Conservation (phyloP, 2,113 vertebrate species). For the Mastomys natalensis region DNA sequence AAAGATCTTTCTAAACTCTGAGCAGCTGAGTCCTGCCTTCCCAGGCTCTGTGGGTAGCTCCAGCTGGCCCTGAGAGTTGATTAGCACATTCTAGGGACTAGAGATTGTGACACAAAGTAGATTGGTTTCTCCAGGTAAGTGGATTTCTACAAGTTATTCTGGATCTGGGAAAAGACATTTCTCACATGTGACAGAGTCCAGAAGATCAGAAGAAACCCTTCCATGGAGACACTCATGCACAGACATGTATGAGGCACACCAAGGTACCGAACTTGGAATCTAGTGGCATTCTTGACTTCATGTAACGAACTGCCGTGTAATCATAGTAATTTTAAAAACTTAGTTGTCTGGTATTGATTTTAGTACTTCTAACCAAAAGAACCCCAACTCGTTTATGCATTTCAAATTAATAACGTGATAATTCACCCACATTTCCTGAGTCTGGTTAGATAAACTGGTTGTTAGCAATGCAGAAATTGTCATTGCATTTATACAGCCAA, state of each 20-base stretch:
- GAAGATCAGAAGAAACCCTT: not conserved
- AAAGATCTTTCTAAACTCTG: not conserved
- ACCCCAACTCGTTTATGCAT: not conserved
- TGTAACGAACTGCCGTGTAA: not conserved
- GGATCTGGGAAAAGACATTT: not conserved
- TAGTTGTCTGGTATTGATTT: not conserved
- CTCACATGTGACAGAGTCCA: not conserved
- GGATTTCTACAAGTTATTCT: not conserved
- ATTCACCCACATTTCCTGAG: not conserved
- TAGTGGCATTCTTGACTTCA: not conserved
- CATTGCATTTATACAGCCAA: not conserved
- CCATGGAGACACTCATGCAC: not conserved
- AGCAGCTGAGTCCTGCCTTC: not conserved
- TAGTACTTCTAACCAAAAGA: not conserved
- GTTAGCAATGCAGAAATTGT: not conserved
- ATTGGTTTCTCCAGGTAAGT: not conserved
- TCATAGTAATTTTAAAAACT: not conserved
- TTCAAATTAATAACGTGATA: not conserved
- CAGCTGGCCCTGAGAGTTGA: not conserved
- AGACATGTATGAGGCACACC: too few species aligned
- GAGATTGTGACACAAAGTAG: not conserved
- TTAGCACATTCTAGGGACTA: not conserved
- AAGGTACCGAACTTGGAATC: not conserved
- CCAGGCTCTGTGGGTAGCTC: not conserved
- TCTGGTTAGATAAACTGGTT: not conserved